A percentile compares a stretch with the other conserved stretches of the same genome.
Evolutionary conservation across 2,113 vertebrate genomes (phyloP).

Genomic region (Oryzias melastigma): DNA sequence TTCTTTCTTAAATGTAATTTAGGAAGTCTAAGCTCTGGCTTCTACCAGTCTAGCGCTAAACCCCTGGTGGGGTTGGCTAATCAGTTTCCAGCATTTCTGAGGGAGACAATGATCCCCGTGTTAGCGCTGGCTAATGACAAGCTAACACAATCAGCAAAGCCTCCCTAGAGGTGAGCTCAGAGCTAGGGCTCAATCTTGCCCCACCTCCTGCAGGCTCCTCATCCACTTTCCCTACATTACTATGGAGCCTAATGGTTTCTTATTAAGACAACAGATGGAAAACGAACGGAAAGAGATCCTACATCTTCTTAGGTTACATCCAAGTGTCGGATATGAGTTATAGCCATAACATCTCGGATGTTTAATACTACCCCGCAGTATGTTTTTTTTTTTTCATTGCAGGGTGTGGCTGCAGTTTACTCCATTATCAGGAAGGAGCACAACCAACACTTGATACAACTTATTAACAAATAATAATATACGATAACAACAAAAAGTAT

Average conservation of each 20-base stretch:
- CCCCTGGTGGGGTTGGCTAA: constrained; percentile 73
- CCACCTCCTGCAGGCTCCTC: constrained; percentile 65
- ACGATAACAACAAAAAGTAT: too few relatives aligned
- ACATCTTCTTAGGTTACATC: constrained; percentile 69
- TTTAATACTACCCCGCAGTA: constrained; percentile 19
- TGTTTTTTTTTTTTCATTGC: background rate
- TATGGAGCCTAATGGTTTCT: constrained; percentile 73
- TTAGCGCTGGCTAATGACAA: constrained; percentile 80
- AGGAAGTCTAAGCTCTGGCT: constrained; percentile 66
- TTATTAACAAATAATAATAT: background rate
- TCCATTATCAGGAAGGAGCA: background rate
- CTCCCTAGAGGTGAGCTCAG: constrained; percentile 66
- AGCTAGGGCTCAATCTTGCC: constrained; percentile 54
- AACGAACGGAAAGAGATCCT: constrained; percentile 44
- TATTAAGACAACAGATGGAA: constrained; percentile 75
- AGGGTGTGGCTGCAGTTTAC: constrained; percentile 15
- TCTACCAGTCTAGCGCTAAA: constrained; percentile 60
- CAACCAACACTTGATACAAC: background rate
- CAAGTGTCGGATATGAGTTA: constrained; percentile 34
- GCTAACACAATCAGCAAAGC: constrained; percentile 76
- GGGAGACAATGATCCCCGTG: constrained; percentile 81
- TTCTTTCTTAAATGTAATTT: constrained; percentile 81
- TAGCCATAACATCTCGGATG: constrained; percentile 26
- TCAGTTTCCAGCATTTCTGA: constrained; percentile 81
- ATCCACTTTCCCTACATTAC: constrained; percentile 77